Evolutionary conservation across 2,797 vertebrate species (phyloP).

Genomic region (Leptodactylus fallax): DNA sequence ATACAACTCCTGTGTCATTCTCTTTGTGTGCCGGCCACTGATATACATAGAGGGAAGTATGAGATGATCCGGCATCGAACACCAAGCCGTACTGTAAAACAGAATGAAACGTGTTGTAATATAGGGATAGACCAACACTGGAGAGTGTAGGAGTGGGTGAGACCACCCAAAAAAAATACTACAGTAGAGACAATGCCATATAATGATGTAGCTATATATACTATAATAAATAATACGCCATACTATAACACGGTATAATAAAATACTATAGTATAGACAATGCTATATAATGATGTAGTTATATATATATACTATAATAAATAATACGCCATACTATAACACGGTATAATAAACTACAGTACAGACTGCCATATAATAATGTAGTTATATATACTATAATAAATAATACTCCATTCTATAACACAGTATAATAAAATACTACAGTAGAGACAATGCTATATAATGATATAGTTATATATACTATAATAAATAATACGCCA

Average conservation of each 20-base stretch:
- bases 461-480: no score
- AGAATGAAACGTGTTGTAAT: not conserved
- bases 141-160: no score
- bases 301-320: not conserved
- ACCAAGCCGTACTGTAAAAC: slow-evolving; percentile 78
- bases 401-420: not conserved
- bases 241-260: no score
- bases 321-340: not conserved
- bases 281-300: no score
- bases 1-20: slow-evolving; percentile 87
- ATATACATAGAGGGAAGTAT: slow-evolving; percentile 85
- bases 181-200: no score
- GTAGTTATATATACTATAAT: no score
- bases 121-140: not conserved
- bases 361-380: not conserved
- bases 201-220: not conserved
- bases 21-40: slow-evolving; percentile 87
- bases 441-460: no score
- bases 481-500: no score
- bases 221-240: no score
- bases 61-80: slow-evolving; percentile 83
- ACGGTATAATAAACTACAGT: not conserved
- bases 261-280: no score
- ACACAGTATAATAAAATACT: no score
- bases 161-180: no score